Base-by-base conservation (phyloP, 2,797 vertebrate genomes). In the Sciurus carolinensis region DNA sequence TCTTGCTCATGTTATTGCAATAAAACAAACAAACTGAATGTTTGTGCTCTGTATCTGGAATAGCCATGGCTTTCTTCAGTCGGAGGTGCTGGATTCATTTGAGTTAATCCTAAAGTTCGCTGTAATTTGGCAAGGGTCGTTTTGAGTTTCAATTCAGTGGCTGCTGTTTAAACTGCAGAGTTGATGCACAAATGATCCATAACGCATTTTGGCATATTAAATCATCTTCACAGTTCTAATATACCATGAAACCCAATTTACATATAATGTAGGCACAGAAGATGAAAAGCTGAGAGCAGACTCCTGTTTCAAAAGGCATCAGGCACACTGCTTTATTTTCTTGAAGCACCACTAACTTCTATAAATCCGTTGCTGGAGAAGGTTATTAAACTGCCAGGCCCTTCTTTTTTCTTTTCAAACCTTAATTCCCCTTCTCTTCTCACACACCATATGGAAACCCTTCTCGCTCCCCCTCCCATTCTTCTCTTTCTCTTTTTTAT, bases 141-240 rank as follows among this genome's bases (percentile, higher is more conserved):
- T 98, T 96, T 77, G 71, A 85, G 69, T 87, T 95, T 96, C 77
- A 95, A 92, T 82, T 97, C 94, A 95, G 87, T 57, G 83, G 76
- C 96, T 96, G 93, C 95, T 97, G 67, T 96, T 98, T 91, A 96
- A 97, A 95, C 94, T 94, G 94, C 77, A 97, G 90, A 97, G 90
- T 36, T 82, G 95, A 88, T 96, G 94, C 87, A 91, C 90, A 98
- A 98, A 93, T 97, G 97, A 98, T 98, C 96, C 98, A 95, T 98
- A 96, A 98, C 98, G 88, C 84, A 98, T 98, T 97, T 97, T 79
- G 97, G 95, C 95, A 91, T 98, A 98, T 98, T 98, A 98, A 98
- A 96, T 98, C 96, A 98, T 96, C 95, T 98, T 98, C 98, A 97
- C 97, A 98, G 97, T 97, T 96, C 96, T 98, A 98, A 98, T 98